Conservation (phyloP, 37 sponge, comb jelly and placozoan genomes). For the Halisarca cf. caerulea region DNA sequence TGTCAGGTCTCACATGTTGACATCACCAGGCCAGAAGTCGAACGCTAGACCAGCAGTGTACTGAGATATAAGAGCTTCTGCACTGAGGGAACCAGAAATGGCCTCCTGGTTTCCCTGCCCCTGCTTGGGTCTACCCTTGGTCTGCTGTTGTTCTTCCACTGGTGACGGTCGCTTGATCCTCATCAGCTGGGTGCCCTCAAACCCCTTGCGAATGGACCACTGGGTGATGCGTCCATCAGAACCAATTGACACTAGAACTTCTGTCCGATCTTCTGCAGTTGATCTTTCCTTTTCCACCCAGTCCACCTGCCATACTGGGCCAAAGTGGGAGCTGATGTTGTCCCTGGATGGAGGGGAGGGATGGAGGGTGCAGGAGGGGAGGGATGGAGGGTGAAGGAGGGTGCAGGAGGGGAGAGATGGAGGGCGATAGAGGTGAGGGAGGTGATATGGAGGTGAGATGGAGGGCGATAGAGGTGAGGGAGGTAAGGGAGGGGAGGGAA, state of each 20-base stretch:
- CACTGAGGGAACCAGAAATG: not conserved
- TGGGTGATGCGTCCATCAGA: constrained; percentile 91
- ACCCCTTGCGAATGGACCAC: constrained; percentile 96
- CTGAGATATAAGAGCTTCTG: constrained; percentile 83
- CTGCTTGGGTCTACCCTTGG: not conserved
- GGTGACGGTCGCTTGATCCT: constrained; percentile 58
- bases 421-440: no score
- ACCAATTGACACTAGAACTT: constrained; percentile 85
- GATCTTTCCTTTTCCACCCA: constrained; percentile 90
- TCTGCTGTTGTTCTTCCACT: not conserved
- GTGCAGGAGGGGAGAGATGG: no score
- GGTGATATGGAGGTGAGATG: no score
- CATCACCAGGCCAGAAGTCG: constrained; percentile 79
- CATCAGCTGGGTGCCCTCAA: constrained; percentile 86
- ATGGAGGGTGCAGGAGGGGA: no score
- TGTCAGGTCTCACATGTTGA: constrained; percentile 80
- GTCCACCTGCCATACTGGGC: constrained; percentile 93
- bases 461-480: no score
- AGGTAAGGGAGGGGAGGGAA: no score
- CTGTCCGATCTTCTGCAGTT: constrained; percentile 81
- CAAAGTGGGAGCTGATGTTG: constrained; percentile 71
- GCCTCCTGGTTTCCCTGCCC: constrained; percentile 17
- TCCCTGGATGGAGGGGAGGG: constrained; percentile 3
- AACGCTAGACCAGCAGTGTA: constrained; percentile 92
- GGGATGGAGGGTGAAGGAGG: no score